phyloP scores from a whole-genome alignment of 2,797 vertebrate genomes.

The Pseudopleuronectes americanus region DNA sequence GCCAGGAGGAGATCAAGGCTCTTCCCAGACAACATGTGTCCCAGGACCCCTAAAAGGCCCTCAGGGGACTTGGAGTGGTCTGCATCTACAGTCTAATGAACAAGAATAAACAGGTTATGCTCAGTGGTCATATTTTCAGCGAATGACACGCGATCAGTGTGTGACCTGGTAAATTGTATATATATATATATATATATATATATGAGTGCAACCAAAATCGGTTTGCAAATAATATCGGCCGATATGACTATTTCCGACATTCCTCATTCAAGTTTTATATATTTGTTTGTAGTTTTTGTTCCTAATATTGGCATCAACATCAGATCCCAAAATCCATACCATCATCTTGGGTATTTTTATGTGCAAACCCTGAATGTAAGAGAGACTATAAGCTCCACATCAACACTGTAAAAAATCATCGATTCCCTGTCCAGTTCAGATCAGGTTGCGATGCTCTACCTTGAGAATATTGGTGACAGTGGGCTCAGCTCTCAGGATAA shows the following conservation, averaged over 20 bases:
- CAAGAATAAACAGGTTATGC: not conserved
- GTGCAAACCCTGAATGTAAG: too few species aligned
- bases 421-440: not conserved
- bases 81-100: slow-evolving; percentile 92
- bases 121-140: not conserved
- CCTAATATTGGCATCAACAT: too few species aligned
- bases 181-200: too few species aligned
- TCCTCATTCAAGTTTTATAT: too few species aligned
- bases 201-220: too few species aligned
- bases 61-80: slow-evolving; percentile 98
- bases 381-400: not conserved
- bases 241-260: too few species aligned
- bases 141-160: too few species aligned
- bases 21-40: slow-evolving; percentile 98
- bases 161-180: too few species aligned
- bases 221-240: too few species aligned
- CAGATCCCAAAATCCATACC: too few species aligned
- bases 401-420: not conserved
- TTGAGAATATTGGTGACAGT: slow-evolving; percentile 99
- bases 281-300: too few species aligned
- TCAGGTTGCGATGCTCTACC: slow-evolving; percentile 70
- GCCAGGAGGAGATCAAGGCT: slow-evolving; percentile 94
- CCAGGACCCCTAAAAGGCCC: slow-evolving; percentile 94
- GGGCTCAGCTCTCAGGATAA: slow-evolving; percentile 95
- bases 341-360: too few species aligned